Evolutionary conservation across 2,113 vertebrate species (phyloP).

Genomic region (Pomatorhinus ruficollis): DNA sequence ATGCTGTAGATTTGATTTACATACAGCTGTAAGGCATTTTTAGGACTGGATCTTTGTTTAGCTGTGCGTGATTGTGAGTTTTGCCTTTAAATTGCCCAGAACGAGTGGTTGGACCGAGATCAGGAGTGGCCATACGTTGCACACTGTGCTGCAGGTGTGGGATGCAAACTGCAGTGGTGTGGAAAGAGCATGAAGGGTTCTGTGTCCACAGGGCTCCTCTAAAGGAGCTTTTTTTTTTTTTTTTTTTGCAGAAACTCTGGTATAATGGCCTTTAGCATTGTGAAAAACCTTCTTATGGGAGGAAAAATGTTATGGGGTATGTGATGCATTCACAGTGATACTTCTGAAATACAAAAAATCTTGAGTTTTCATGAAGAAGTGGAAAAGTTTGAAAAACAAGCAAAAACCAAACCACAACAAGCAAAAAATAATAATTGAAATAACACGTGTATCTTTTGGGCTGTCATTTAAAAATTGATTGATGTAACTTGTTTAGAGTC

Average conservation of each 20-base stretch:
- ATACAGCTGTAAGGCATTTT: neutral
- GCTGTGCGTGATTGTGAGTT: neutral
- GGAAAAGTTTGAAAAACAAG: neutral
- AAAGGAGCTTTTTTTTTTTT: neutral
- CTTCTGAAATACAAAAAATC: neutral
- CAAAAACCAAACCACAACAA: neutral
- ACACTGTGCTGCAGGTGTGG: neutral
- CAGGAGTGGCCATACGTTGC: fast-evolving
- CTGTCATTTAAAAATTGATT: neutral
- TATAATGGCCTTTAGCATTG: neutral
- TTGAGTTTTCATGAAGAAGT: neutral
- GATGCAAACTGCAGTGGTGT: neutral
- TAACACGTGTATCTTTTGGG: neutral
- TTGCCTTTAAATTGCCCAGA: neutral
- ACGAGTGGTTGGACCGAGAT: neutral
- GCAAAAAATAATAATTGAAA: neutral
- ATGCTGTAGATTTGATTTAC: neutral
- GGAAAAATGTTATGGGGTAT: neutral
- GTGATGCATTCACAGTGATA: neutral
- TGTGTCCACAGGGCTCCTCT: neutral
- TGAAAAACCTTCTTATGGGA: neutral
- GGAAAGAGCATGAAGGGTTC: neutral
- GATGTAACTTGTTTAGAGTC: neutral
- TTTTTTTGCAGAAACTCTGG: neutral
- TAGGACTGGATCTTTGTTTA: neutral